A percentile compares a stretch with the other conserved stretches of the same genome.
Conservation (phyloP, 2,888 invertebrate genomes). For the Belgica antarctica region DNA sequence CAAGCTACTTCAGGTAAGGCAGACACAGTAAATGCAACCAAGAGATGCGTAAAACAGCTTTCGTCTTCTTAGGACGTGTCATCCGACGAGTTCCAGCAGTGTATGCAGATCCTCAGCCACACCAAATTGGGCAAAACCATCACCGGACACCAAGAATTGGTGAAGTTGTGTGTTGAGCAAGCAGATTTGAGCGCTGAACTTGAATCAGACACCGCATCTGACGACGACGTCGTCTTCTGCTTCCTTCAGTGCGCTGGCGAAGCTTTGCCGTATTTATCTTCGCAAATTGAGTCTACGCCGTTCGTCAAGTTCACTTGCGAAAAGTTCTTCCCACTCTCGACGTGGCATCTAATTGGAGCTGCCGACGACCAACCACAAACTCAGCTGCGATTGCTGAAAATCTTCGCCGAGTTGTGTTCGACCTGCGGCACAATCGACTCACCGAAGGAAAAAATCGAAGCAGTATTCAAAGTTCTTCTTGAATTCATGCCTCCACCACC, state of each 20-base stretch:
- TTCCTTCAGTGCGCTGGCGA: conserved; percentile 83
- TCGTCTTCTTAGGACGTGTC: conserved; percentile 71
- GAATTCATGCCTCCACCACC: conserved; percentile 87
- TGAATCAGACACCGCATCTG: conserved; percentile 53
- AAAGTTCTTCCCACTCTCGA: conserved; percentile 74
- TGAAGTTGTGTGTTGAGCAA: conserved; percentile 81
- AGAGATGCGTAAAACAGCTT: no score
- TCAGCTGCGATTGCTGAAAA: conserved; percentile 77
- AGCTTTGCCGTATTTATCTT: conserved; percentile 81
- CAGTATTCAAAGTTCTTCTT: conserved; percentile 74
- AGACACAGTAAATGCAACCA: no score
- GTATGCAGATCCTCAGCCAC: conserved; percentile 81
- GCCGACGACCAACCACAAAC: conserved; percentile 63
- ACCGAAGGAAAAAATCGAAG: conserved; percentile 69
- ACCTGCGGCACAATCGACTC: conserved; percentile 75
- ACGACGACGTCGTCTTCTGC: conserved; percentile 72
- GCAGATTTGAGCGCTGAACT: conserved; percentile 74
- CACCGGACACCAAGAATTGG: conserved; percentile 80
- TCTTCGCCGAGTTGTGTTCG: conserved; percentile 80
- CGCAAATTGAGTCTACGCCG: conserved; percentile 79
- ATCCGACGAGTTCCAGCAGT: conserved; percentile 85
- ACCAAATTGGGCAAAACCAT: conserved; percentile 79
- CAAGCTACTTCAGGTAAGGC: conserved; percentile 73
- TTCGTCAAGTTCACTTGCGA: conserved; percentile 83
- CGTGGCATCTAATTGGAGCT: conserved; percentile 62